These are phyloP conservation scores for Melinopterus prodromus DNA, from an alignment of 2,888 invertebrate species.

Conservation along the genomic window DNA sequence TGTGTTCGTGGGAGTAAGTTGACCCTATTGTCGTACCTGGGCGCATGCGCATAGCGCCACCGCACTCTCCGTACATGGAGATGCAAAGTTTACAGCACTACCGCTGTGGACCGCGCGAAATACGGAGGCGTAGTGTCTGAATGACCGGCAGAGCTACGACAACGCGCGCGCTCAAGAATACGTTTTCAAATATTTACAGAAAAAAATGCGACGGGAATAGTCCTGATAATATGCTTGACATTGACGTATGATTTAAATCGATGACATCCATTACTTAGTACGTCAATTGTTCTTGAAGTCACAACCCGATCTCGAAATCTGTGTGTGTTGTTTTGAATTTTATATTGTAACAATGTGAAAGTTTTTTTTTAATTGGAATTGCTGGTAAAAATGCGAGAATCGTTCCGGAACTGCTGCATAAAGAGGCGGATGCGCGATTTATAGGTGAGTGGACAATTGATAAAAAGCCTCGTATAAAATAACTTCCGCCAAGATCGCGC, in stretches of 20 bases:
- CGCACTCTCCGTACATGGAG: conserved; percentile 36
- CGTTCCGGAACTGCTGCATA: not conserved
- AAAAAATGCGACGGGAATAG: conserved; percentile 22
- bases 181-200: conserved; percentile 19
- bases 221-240: not conserved
- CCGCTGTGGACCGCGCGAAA: conserved; percentile 14
- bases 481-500: not conserved
- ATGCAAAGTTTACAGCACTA: conserved; percentile 28
- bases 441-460: not conserved
- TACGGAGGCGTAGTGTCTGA: conserved; percentile 10
- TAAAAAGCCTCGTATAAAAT: not conserved
- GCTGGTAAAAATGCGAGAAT: not conserved
- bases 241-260: not conserved
- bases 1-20: conserved; percentile 51
- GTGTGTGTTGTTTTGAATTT: conserved; percentile 4
- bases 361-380: not conserved
- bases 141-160: not conserved
- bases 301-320: not conserved
- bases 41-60: conserved; percentile 42
- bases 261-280: conserved; percentile 24
- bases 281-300: not conserved
- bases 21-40: conserved; percentile 50
- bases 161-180: conserved; percentile 24
- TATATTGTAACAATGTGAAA: not conserved
- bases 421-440: conserved; percentile 4